phyloP scores from a whole-genome alignment of 1,140 invertebrate genomes.

The Arctopsyche grandis region DNA sequence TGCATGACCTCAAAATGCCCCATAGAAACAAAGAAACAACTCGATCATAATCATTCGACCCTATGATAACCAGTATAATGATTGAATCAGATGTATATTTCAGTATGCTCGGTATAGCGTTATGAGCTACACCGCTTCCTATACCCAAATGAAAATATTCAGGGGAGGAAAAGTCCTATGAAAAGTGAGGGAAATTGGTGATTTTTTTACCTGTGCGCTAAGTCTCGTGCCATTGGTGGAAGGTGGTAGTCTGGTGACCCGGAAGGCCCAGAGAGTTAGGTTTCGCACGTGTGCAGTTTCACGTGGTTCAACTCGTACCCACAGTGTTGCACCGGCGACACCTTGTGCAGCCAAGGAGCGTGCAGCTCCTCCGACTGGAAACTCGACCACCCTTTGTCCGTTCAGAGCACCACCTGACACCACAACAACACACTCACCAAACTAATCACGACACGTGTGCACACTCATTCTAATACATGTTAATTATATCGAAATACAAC shows the following conservation, averaged over 20 bases:
- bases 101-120: too few relatives aligned
- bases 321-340: constrained; percentile 79
- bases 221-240: constrained; percentile 69
- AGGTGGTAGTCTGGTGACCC: constrained; percentile 60
- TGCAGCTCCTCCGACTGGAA: constrained; percentile 74
- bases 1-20: too few relatives aligned
- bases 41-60: too few relatives aligned
- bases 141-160: too few relatives aligned
- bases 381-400: constrained; percentile 85
- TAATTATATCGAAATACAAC: too few relatives aligned
- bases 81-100: too few relatives aligned
- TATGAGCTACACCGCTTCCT: too few relatives aligned
- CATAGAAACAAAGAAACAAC: too few relatives aligned
- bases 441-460: not conserved
- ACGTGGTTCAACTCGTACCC: constrained; percentile 77
- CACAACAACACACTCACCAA: not conserved
- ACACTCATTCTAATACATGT: not conserved
- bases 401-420: constrained; percentile 79
- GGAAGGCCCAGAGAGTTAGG: constrained; percentile 75
- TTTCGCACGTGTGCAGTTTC: constrained; percentile 65
- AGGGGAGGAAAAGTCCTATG: too few relatives aligned
- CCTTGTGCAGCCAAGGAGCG: constrained; percentile 71
- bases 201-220: constrained; percentile 66
- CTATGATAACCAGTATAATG: too few relatives aligned
- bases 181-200: too few relatives aligned